Base-by-base conservation (phyloP, 37 sponge, comb jelly and placozoan genomes). In the Bolinopsis microptera region DNA sequence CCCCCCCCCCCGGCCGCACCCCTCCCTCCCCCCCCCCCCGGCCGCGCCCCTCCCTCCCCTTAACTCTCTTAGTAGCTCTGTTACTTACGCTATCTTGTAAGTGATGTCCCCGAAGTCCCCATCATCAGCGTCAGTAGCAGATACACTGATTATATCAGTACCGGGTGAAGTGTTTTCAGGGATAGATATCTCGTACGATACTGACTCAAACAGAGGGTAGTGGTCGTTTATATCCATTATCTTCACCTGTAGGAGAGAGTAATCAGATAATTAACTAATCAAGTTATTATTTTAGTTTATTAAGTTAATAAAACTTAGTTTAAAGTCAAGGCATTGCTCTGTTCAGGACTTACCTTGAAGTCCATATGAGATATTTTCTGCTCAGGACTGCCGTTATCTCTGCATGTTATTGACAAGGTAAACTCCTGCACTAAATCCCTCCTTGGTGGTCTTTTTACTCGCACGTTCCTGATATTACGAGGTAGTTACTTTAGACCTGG, bases 181-280 rank as follows among this genome's bases (percentile, higher is more conserved):
- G 41, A 86, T 86, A 22, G 32, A 3, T 3, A 34, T 41, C 36
- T 35, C 32, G 90, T 86, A 86, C 48, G 90, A 33, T 23, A 38
- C 22, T 3, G 90, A 38, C 26, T 33, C 16, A 48, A 86, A 86
- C 1, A 86, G 13, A 9, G 90, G 90, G 61, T 86, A 41, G 41
- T 86, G 61, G 61, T 86, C 61, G 90, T 86, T 86, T 26, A 86
- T 38, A n/a, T 86, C 90, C 61, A 86, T 41, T 13, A 86, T 38
- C 61, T 28, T 86, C 26, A 86, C 90, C 90, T 86, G 37, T 25
- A 30, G 68, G 18, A 18, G 18, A 61, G 68, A n/a, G n/a, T n/a
- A n/a, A n/a, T n/a, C n/a, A n/a, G n/a, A n/a, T n/a, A n/a, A n/a
- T n/a, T n/a, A n/a, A 67, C 68, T 22, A 13, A 67, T 22, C 68